Evolutionary conservation across 2,113 vertebrate species (phyloP).

Genomic region (Siniperca knerii): DNA sequence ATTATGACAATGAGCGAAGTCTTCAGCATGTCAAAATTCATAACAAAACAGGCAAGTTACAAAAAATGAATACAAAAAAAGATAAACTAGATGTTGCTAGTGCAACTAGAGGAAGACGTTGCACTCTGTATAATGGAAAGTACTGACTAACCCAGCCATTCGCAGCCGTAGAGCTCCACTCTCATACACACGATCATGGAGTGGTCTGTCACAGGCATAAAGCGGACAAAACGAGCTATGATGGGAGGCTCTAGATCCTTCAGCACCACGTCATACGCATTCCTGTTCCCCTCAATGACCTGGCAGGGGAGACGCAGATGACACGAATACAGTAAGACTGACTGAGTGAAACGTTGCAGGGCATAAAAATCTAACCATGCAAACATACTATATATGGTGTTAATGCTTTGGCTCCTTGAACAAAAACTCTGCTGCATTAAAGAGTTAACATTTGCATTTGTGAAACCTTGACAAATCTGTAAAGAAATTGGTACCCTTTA

Average conservation of each 20-base stretch:
- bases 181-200: constrained; percentile 96
- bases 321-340: not conserved
- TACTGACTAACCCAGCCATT: constrained; percentile 91
- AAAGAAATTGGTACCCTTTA: not conserved
- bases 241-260: constrained; percentile 97
- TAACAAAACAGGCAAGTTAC: not conserved
- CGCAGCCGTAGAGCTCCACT: constrained; percentile 97
- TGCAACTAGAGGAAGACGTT: not conserved
- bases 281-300: constrained; percentile 96
- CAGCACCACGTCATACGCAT: constrained; percentile 94
- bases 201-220: constrained; percentile 94
- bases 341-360: not conserved
- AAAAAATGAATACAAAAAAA: not conserved
- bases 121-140: not conserved
- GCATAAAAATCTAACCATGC: not conserved
- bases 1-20: not conserved
- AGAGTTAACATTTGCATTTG: too few relatives aligned
- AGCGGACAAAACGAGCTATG: constrained; percentile 93
- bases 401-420: not conserved
- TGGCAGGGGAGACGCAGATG: constrained; percentile 62
- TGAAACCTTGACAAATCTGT: not conserved
- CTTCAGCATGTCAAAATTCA: not conserved
- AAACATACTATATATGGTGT: not conserved
- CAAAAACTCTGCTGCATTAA: not conserved
- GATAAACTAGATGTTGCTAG: too few relatives aligned